Evolutionary conservation across 2,888 invertebrate species (phyloP).

Genomic region (Lagria hirta): DNA sequence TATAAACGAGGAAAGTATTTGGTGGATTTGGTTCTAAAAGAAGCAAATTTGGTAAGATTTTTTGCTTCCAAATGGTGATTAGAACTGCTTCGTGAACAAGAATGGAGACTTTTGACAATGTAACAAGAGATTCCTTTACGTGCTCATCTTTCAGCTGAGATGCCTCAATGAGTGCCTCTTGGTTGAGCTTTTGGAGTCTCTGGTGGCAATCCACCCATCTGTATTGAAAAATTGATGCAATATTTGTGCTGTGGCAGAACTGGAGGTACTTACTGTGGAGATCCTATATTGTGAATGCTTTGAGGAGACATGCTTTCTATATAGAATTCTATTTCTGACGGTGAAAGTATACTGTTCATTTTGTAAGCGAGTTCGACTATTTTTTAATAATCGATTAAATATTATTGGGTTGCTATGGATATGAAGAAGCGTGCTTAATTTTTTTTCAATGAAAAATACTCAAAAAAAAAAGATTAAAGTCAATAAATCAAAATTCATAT

Average conservation of each 20-base stretch:
- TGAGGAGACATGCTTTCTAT: constrained; percentile 71
- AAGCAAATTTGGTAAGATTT: constrained; percentile 76
- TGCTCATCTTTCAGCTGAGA: constrained; percentile 76
- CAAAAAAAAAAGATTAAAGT: too few relatives aligned
- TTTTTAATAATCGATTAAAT: too few relatives aligned
- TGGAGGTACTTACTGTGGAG: constrained; percentile 53
- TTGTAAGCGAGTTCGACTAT: too few relatives aligned
- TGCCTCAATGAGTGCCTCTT: constrained; percentile 85
- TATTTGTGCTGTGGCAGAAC: not conserved
- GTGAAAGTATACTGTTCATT: constrained; percentile 61
- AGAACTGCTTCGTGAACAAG: constrained; percentile 82
- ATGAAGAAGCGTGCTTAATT: too few relatives aligned
- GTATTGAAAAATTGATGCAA: constrained; percentile 9
- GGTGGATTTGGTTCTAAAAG: constrained; percentile 66
- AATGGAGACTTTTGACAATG: constrained; percentile 72
- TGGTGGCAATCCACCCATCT: constrained; percentile 85
- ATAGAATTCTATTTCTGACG: constrained; percentile 74
- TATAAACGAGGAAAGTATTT: constrained; percentile 75
- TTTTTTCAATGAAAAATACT: too few relatives aligned
- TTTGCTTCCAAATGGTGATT: constrained; percentile 82
- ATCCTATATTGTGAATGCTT: constrained; percentile 69
- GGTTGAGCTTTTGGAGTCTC: constrained; percentile 79
- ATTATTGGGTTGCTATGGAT: too few relatives aligned
- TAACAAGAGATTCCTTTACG: constrained; percentile 79
- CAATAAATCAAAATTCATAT: too few relatives aligned